A percentile compares a stretch with the other conserved stretches of the same genome.
Conservation (phyloP, 2,113 vertebrate species). For the Cricetomys ansorgei region DNA sequence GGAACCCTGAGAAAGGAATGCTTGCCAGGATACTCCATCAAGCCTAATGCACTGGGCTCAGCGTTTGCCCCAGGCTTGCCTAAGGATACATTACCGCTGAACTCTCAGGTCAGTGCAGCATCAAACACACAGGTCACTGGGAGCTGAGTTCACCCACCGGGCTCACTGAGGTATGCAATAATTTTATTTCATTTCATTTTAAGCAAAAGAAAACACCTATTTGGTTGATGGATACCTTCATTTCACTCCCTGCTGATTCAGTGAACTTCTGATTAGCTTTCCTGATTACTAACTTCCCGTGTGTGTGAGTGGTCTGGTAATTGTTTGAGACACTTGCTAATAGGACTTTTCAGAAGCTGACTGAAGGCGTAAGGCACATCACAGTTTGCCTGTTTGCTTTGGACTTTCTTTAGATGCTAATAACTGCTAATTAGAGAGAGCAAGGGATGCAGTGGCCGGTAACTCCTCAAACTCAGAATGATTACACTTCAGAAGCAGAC, state of each 20-base stretch:
- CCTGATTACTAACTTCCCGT: conserved; percentile 52
- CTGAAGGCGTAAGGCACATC: conserved; percentile 46
- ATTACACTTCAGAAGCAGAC: neutral
- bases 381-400: conserved; percentile 50
- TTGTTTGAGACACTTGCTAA: conserved; percentile 69
- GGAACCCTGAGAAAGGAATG: neutral
- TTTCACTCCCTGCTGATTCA: conserved; percentile 55
- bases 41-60: neutral
- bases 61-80: neutral
- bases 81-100: neutral
- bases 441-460: conserved; percentile 53
- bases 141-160: neutral
- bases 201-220: conserved; percentile 60
- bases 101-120: neutral
- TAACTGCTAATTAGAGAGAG: conserved; percentile 62
- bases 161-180: neutral
- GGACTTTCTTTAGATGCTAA: conserved; percentile 53
- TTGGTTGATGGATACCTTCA: conserved; percentile 58
- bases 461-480: conserved; percentile 43
- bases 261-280: conserved; percentile 57
- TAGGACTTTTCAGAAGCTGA: conserved; percentile 40
- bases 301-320: neutral
- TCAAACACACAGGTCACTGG: neutral
- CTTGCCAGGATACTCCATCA: neutral
- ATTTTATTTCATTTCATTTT: neutral